Base-by-base conservation (phyloP, 2,888 invertebrate species). In the Tanytarsus gracilentus region DNA sequence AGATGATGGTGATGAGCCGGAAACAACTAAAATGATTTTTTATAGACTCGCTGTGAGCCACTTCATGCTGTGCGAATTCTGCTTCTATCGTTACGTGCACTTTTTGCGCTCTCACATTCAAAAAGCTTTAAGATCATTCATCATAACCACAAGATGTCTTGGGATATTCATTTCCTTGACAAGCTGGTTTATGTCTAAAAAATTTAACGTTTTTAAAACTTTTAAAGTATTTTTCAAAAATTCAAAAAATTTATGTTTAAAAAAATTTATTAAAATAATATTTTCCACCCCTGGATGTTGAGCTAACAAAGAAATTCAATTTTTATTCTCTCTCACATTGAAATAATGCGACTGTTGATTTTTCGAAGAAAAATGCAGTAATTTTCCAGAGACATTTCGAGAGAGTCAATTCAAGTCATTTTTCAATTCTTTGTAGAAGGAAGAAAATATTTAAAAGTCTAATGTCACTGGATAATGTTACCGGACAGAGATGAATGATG, bases 11-110 rank as follows among this genome's bases (percentile, higher is more conserved):
- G 77, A 78, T 30, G 21, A 53, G 11, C 69, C 78, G 44, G 76
- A 77, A 67, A 66, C 72, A 60, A 66, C 69, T 1, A 65, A 71
- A 51, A 60, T 74, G 61, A 74, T 76, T 4, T 64, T 78, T 7
- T 69, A 70, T 52, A 74, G 73, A 65, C 66, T 78, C 63, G 78
- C 76, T 1, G 70, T 67, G n/a, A n/a, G n/a, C n/a, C n/a, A 63
- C 72, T 76, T 65, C 78, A 78, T 64, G 78, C 77, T 2, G 69
- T 72, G 21, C 76, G 77, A n/a, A n/a, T n/a, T n/a, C n/a, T n/a
- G n/a, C n/a, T n/a, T n/a, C n/a, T n/a, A n/a, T n/a, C n/a, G n/a
- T n/a, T n/a, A n/a, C n/a, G n/a, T n/a, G n/a, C n/a, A n/a, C n/a
- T n/a, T n/a, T n/a, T n/a, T n/a, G n/a, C n/a, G n/a, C 9, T 8